Evolutionary conservation across 2,888 invertebrate genomes (phyloP), one percentile per base, ranked within the genome.

Genomic region (Drosophila phalerata): DNA sequence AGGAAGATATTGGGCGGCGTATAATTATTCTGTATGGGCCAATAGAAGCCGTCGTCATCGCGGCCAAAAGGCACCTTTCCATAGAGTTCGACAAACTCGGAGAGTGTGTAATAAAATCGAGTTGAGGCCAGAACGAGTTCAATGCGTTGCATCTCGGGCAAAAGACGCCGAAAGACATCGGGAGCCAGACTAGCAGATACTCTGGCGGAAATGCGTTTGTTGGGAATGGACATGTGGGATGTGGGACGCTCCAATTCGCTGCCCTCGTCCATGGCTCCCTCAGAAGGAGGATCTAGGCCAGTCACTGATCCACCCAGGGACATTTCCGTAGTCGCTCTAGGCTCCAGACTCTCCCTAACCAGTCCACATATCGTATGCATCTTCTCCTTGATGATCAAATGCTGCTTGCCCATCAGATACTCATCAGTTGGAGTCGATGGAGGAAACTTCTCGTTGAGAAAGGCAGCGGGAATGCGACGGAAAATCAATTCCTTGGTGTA

Each of bases 131-230:
- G 48, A 2, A 91, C 89, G 22, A 91, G 69, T n/a, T 91, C 90
- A 1, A 91, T 86, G 32, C 91, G 91, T 19, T 90, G 91, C 11
- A 90, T 80, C 53, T 91, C 91, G 0, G 91, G 91, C 43, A 91
- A 5, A 0, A 83, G 61, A 25, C 79, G 84, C 0, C 85, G 86
- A 19, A 45, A 88, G 8, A 65, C 9, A 0, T 81, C 87, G n/a
- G 69, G 48, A 0, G 78, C 52, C 22, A 86, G 42, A 0, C 11
- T 5, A 0, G 71, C 58, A 3, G 56, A 62, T 0, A 10, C 0
- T 0, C 17, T 1, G 0, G 30, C 30, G 0, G n/a, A 6, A 3
- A 42, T 8, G 0, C 30, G 22, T 0, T 52, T 38, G 0, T 2
- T 2, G 3, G 47, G 30, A 8, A 8, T 3, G 1, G 19, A 0